phyloP scores from a whole-genome alignment of 2,113 vertebrate genomes.

The Carassius carassius region DNA sequence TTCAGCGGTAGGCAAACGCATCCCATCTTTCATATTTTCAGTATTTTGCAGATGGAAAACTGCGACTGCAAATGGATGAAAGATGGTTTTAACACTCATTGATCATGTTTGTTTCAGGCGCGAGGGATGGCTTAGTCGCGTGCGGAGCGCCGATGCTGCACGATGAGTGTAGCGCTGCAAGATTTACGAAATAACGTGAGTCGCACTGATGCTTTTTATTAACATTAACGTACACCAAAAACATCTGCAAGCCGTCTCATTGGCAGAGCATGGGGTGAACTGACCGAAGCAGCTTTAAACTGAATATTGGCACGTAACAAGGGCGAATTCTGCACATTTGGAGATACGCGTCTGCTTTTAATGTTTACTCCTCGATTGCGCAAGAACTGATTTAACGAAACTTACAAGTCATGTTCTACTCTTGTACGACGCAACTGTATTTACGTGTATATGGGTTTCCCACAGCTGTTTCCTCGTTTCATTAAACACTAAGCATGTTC shows the following conservation, averaged over 20 bases:
- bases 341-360: neutral
- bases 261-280: neutral
- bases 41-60: neutral
- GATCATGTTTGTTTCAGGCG: constrained; percentile 39
- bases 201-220: constrained; percentile 14
- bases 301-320: neutral
- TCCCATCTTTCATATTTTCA: neutral
- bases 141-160: constrained; percentile 52
- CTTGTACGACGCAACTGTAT: neutral
- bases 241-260: neutral
- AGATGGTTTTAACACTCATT: neutral
- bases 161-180: constrained; percentile 67
- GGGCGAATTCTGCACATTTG: neutral
- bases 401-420: neutral
- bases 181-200: constrained; percentile 67
- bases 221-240: no score
- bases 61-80: neutral
- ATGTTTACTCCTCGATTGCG: constrained; percentile 35
- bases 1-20: constrained; percentile 13
- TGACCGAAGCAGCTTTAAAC: neutral
- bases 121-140: constrained; percentile 51
- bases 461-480: neutral
- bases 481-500: neutral
- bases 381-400: constrained; percentile 6
- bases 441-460: neutral